Base-by-base conservation (phyloP, 2,797 vertebrate genomes). In the Ataeniobius toweri region DNA sequence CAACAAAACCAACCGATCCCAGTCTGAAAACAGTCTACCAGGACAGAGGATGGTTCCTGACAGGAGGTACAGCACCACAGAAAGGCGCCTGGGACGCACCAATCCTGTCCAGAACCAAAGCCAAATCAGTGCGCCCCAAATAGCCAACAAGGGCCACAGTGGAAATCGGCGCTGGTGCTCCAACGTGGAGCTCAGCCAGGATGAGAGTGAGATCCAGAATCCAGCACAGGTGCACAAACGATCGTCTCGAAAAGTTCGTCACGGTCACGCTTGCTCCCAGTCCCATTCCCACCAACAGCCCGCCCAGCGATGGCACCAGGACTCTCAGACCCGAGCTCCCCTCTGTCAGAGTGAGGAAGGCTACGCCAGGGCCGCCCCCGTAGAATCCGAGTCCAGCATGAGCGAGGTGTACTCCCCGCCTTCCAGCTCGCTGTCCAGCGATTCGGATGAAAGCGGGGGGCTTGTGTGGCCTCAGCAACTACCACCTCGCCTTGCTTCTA, bases 401-500 rank as follows among this genome's bases (percentile, higher is more conserved):
- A 98, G 96, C 2, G 97, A 97, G 91, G 95, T 84, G 41, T 97
- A 97, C 67, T 97, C 97, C 0, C 96, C 96, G 0, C 95, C 93
- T 61, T 96, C 96, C 86, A 97, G 96, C 88, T 97, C 96, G 0
- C 89, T 95, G 6, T 97, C 96, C 92, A 98, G 97, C 53, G 96
- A 97, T 85, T 97, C 97, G 0, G 97, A 98, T 8, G 97, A 97
- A 89, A 96, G 96, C 6, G 96, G 96, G 0, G 97, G 96, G 2
- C 93, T 98, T 18, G 97, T 98, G 75, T 98, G 97, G 97, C 97
- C 97, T 0, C 96, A 97, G 88, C 96, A 97, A 90, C 93, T 97
- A 39, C 96, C 96, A 0, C 97, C 97, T 0, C 95, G 96, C 46
- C 92, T 97, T 0, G 95, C 95, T 24, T 90, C 93, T n/a, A 92